Evolutionary conservation across 1,140 invertebrate genomes (phyloP).

Genomic region (Drosophila kikkawai): DNA sequence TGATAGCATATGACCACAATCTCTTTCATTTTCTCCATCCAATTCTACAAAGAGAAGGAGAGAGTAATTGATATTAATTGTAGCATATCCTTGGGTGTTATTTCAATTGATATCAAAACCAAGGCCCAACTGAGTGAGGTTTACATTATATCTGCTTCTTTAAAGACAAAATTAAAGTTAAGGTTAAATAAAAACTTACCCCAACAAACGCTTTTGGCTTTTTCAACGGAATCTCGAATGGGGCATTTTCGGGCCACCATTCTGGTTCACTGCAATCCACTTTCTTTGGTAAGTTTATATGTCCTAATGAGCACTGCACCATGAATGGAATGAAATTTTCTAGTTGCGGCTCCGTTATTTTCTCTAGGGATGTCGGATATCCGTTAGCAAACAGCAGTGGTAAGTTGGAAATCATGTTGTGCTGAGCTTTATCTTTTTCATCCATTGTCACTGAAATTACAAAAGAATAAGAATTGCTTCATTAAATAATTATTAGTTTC

Average conservation of each 20-base stretch:
- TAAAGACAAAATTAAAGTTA: background rate
- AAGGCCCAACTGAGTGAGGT: background rate
- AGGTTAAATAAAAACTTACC: constrained; percentile 77
- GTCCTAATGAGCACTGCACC: constrained; percentile 90
- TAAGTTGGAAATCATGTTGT: constrained; percentile 86
- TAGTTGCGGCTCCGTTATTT: constrained; percentile 87
- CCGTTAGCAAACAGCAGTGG: constrained; percentile 90
- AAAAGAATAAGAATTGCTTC: background rate
- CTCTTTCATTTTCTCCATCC: constrained; percentile 88
- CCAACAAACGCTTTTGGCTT: constrained; percentile 86
- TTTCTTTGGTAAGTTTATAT: constrained; percentile 86
- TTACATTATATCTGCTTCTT: background rate
- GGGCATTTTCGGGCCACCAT: constrained; percentile 90
- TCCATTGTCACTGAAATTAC: constrained; percentile 68
- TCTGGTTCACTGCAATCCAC: constrained; percentile 86
- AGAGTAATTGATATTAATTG: background rate
- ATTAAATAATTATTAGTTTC: background rate
- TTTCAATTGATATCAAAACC: background rate
- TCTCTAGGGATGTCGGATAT: constrained; percentile 88
- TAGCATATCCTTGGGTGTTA: background rate
- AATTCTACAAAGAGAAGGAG: constrained; percentile 84
- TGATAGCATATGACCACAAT: constrained; percentile 90
- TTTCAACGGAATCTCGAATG: constrained; percentile 88
- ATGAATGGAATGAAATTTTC: constrained; percentile 91
- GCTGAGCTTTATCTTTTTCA: constrained; percentile 76